Evolutionary conservation across 2,113 vertebrate species (phyloP), one percentile per base, ranked within the genome.

Genomic region (Gymnarchus niloticus): DNA sequence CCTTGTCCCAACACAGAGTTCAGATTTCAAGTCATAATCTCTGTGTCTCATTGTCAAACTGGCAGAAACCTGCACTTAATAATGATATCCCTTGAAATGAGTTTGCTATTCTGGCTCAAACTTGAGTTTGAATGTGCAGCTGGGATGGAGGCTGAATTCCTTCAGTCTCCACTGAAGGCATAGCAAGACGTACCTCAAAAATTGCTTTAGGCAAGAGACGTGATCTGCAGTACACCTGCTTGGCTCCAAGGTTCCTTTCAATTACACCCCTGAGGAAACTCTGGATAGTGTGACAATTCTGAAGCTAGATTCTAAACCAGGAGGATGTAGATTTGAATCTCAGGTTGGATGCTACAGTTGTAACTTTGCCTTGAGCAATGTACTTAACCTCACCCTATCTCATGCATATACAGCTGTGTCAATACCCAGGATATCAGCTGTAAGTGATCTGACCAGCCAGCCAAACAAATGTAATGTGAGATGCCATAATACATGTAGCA

Each of bases 1-100:
- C 90, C 83, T 25, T 25, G 37, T 61, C n/a, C 17, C 41, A 57
- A 44, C 21, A 25, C 90, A 91, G 87, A 94, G 87, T 87, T 89
- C 90, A 90, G 83, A 92, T 92, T 88, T 87, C 73, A 84, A 87
- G 81, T 83, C 83, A 84, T 89, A 89, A 88, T 89, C 86, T 87
- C 88, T 84, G 81, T 91, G 85, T 91, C 86, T 88, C 48, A 57
- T 89, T 88, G 87, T 88, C 83, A 89, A 81, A 87, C 88, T 57
- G 86, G 87, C 88, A 51, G 85, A 51, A 73, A 84, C 89, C 88
- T 88, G 76, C 59, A 33, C 46, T 89, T 65, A 25, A 84, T 88
- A 41, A 83, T 84, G 56, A 65, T 44, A 85, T 83, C 49, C 37
- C 73, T 57, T 33, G 57, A 21, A 83, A 78, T 80, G 46, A 21